Evolutionary conservation across 2,888 invertebrate species (phyloP), one percentile per base, ranked within the genome.

Genomic region (Eupsilia transversa): DNA sequence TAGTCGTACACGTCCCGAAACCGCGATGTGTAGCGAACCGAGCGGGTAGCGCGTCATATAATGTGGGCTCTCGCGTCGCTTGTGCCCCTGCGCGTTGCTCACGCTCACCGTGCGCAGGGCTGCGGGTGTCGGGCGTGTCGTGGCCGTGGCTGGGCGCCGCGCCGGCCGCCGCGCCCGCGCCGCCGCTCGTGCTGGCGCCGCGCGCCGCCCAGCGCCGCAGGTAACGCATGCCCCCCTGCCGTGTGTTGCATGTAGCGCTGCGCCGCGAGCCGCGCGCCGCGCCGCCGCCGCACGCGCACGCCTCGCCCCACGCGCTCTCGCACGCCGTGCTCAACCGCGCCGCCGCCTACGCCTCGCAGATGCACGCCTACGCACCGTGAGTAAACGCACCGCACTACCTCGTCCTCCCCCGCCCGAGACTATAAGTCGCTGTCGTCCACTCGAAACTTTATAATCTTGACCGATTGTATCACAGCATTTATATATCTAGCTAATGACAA

Each of bases 281-380:
- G 97, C 83, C 97, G 97, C 86, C 97, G 71, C 76, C 41, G 60
- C 57, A 61, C 64, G 20, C 78, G 83, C 96, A 61, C 89, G 85
- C 97, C 97, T 92, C 85, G 84, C 96, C 85, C 89, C 78, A 91
- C 97, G 97, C 92, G 80, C 96, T 98, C 91, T 96, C 98, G 93
- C 98, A 98, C 97, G 98, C 98, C 98, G 97, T 97, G 98, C 94
- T 93, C 93, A 93, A 92, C 90, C 92, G 98, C 98, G 97, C 97
- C 82, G 97, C 97, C 88, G 97, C 98, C 93, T 97, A 97, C 92
- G 97, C 98, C 91, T 97, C 97, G 93, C 98, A 98, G 94, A 97
- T 98, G 96, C 98, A 98, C 97, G 98, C 98, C 93, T 99, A 98
- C 97, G 98, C 99, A 95, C 98, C 98, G 98, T 98, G 97, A 98